Percentiles rank a stretch among this genome's conserved stretches.
These are phyloP conservation scores for Apocheima hispidaria DNA, from an alignment of 2,888 invertebrate species.

Conservation along the genomic window DNA sequence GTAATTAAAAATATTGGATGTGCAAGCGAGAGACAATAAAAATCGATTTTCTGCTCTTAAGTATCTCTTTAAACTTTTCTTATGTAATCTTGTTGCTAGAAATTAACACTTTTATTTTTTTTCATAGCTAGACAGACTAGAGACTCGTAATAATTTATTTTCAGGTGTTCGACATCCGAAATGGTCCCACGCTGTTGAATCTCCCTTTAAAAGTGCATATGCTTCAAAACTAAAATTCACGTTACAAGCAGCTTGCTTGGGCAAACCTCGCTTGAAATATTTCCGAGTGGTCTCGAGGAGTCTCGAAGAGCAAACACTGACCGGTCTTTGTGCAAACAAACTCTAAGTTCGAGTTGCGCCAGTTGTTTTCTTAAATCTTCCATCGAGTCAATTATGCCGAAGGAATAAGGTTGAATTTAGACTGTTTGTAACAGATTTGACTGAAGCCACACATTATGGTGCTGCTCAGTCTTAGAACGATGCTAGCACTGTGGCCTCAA, in stretches of 20 bases:
- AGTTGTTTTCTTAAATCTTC: slow-evolving; percentile 9
- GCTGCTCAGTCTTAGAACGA: slow-evolving; percentile 46
- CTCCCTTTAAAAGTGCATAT: slow-evolving; percentile 34
- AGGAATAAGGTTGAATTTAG: slow-evolving; percentile 3
- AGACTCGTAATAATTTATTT: neutral
- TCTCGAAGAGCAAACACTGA: slow-evolving; percentile 77
- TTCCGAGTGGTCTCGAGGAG: slow-evolving; percentile 78
- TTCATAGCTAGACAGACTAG: neutral
- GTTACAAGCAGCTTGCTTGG: slow-evolving; percentile 59
- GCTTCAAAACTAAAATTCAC: slow-evolving; percentile 47
- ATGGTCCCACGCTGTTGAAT: slow-evolving; percentile 34
- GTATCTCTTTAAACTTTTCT: too few species aligned
- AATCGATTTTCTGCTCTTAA: too few species aligned
- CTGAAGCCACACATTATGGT: neutral
- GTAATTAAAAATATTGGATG: too few species aligned
- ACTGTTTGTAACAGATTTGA: neutral
- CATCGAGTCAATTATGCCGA: neutral
- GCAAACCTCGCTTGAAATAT: slow-evolving; percentile 73
- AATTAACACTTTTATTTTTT: too few species aligned
- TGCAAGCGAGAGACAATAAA: too few species aligned
- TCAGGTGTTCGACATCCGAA: neutral
- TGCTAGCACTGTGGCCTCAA: slow-evolving; percentile 64
- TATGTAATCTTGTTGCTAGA: too few species aligned
- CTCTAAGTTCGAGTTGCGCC: slow-evolving; percentile 40
- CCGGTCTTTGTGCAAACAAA: slow-evolving; percentile 80